A percentile compares a stretch with the other conserved stretches of the same genome.
Conservation (phyloP, 1,140 invertebrate genomes). For the Campodea augens region DNA sequence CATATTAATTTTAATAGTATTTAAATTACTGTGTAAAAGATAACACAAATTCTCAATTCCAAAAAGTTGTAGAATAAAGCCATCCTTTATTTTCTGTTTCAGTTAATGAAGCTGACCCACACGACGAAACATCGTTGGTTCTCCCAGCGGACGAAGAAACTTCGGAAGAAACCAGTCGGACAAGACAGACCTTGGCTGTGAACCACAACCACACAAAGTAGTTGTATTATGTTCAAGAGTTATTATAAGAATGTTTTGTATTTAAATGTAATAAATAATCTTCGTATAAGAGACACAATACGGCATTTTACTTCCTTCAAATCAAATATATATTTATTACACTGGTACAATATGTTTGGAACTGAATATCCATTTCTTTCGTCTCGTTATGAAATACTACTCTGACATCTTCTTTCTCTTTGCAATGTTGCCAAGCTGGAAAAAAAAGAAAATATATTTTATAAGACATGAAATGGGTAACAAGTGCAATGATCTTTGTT, state of each 20-base stretch:
- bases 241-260: background rate
- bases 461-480: no score
- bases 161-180: constrained; percentile 31
- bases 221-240: background rate
- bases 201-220: background rate
- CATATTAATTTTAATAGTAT: constrained; percentile 12
- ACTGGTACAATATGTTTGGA: background rate
- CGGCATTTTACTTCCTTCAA: background rate
- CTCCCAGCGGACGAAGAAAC: constrained; percentile 33
- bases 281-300: background rate
- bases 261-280: background rate
- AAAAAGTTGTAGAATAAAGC: constrained; percentile 41
- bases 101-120: constrained; percentile 50
- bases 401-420: background rate
- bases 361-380: background rate
- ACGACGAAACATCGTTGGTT: constrained; percentile 68
- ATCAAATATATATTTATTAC: background rate
- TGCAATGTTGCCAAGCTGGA: background rate
- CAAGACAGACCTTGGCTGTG: constrained; percentile 52
- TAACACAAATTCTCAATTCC: constrained; percentile 35
- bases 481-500: no score
- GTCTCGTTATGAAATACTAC: no score
- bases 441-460: background rate
- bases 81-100: constrained; percentile 35
- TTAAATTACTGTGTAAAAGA: constrained; percentile 38